A percentile compares a stretch with the other conserved stretches of the same genome.
Conservation (phyloP, 2,113 vertebrate species). For the Crypturellus undulatus region DNA sequence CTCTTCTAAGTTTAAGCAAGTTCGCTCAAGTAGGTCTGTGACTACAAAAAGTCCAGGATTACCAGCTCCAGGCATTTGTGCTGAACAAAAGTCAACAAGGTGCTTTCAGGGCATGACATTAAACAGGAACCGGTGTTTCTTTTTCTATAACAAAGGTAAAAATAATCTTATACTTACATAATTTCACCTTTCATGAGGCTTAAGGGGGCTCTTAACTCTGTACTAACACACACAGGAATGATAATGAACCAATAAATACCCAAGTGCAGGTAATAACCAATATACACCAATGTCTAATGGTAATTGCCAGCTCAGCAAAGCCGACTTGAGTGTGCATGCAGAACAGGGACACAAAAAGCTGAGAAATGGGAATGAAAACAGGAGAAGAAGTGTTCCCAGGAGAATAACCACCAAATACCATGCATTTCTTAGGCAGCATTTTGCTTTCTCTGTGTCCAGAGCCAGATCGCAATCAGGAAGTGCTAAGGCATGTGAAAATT, state of each 20-base stretch:
- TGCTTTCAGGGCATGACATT: background rate
- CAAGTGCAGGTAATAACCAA: background rate
- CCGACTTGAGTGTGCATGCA: background rate
- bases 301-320: background rate
- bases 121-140: background rate
- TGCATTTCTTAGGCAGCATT: background rate
- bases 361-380: background rate
- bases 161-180: background rate
- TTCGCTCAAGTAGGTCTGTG: background rate
- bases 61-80: background rate
- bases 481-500: conserved; percentile 17
- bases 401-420: conserved; percentile 42
- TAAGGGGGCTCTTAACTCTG: background rate
- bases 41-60: background rate
- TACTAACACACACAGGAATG: background rate
- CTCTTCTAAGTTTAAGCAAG: background rate
- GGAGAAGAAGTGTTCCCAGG: background rate
- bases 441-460: background rate
- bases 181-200: background rate
- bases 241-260: conserved; percentile 17
- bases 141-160: background rate
- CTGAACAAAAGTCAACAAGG: background rate
- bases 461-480: background rate
- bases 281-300: background rate
- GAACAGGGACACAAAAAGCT: background rate